Conservation (phyloP, 2,113 vertebrate genomes). For the Chascanopsetta lugubris region DNA sequence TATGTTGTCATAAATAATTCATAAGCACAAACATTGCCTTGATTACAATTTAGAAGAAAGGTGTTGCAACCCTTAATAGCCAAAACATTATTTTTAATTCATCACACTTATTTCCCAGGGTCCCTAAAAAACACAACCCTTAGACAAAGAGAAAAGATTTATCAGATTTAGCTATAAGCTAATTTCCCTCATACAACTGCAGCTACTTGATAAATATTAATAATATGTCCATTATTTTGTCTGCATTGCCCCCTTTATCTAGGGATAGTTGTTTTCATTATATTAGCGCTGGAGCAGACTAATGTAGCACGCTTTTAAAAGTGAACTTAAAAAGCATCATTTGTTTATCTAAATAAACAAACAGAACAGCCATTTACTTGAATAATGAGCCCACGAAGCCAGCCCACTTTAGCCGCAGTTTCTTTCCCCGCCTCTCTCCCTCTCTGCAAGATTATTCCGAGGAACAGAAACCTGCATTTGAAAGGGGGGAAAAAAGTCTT, state of each 20-base stretch:
- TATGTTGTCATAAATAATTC: too few species aligned
- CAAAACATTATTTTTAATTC: neutral
- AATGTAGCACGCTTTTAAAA: slow-evolving; percentile 12
- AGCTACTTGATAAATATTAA: slow-evolving; percentile 1
- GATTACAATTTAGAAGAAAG: neutral
- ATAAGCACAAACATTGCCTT: neutral
- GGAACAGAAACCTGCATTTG: slow-evolving; percentile 29
- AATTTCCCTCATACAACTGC: slow-evolving; percentile 1
- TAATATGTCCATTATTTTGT: slow-evolving; percentile 10
- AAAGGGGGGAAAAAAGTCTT: neutral
- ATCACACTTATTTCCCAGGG: neutral
- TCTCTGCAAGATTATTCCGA: slow-evolving; percentile 14
- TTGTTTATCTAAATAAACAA: slow-evolving; percentile 28
- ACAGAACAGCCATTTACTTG: slow-evolving; percentile 5
- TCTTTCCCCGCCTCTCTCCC: neutral
- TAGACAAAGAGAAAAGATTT: neutral
- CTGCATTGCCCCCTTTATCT: neutral
- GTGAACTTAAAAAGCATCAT: slow-evolving; percentile 17
- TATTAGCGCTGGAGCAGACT: slow-evolving; percentile 4
- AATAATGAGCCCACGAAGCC: slow-evolving; percentile 21
- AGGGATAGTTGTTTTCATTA: neutral
- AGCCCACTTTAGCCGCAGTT: neutral
- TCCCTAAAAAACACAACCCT: neutral
- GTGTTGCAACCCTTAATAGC: neutral
- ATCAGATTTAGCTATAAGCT: neutral